phyloP scores from a whole-genome alignment of 2,113 vertebrate species.

The Gymnorhina tibicen region DNA sequence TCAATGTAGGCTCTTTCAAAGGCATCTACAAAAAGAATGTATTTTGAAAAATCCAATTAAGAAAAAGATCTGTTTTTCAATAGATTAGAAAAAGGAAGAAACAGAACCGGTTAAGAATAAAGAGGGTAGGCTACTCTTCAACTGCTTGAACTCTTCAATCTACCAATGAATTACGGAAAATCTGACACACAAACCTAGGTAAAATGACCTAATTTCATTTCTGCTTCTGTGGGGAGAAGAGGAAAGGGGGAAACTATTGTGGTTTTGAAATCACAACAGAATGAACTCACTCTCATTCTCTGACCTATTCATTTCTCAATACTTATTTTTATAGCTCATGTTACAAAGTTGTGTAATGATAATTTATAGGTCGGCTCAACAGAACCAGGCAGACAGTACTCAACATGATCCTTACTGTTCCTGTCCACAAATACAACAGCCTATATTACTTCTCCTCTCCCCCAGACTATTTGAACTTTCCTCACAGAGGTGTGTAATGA shows the following conservation, averaged over 20 bases:
- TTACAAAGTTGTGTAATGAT: constrained; percentile 15
- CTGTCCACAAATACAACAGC: not conserved
- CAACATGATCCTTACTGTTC: not conserved
- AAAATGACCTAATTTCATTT: constrained; percentile 26
- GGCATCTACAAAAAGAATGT: not conserved
- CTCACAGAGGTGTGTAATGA: not conserved
- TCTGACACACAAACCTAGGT: not conserved
- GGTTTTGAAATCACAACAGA: constrained; percentile 42
- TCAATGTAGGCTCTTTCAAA: not conserved
- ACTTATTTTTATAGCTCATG: constrained; percentile 33
- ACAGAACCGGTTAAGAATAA: not conserved
- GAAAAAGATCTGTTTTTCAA: not conserved
- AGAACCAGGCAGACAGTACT: not conserved
- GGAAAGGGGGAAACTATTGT: constrained; percentile 33
- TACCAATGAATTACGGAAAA: not conserved
- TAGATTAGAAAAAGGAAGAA: not conserved
- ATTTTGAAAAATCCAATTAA: not conserved
- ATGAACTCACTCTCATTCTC: constrained; percentile 37
- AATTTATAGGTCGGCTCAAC: not conserved
- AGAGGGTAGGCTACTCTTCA: not conserved
- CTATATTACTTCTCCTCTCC: not conserved
- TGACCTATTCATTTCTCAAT: constrained; percentile 44
- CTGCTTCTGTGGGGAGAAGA: not conserved
- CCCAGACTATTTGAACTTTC: not conserved
- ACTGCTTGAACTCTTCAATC: not conserved